Base-by-base conservation (phyloP, 2,797 vertebrate species). In the Gastrophryne carolinensis region DNA sequence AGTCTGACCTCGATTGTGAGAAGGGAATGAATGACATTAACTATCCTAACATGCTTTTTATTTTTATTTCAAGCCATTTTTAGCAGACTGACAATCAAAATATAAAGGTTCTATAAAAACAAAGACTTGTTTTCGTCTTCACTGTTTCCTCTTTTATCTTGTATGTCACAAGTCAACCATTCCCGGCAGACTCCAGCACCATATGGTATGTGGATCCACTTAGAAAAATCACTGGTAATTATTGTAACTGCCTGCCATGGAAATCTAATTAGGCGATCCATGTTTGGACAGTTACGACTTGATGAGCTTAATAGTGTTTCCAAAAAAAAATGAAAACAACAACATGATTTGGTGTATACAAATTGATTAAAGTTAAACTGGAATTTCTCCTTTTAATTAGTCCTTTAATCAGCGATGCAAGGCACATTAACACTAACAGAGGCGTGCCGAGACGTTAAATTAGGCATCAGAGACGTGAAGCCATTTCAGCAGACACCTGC, bases 401-500 rank as follows among this genome's bases (percentile, higher is more conserved):
- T 50, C 68, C 75, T 78, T 78, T 72, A 78, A 72, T 78, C 68
- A 78, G 26, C 4, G 12, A 72, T 57, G 68, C 68, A 72, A 60
- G 61, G 68, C 24, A 29, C 32, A 72, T 72, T 78, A 66, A 65
- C 41, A 24, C 61, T 54, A 66, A 60, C 62, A 72, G 68, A 78
- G 75, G 75, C 53, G 68, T 66, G 61, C 30, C 61, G 26, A 78
- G 52, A 64, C 70, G 68, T 66, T 78, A 78, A 78, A 78, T 78
- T 78, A 78, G 41, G 75, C 75, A 66, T 72, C 52, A 57, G 64
- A 77, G 30, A 58, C 53, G 44, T 65, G 13, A 50, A 77, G 58
- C 52, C 23, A 24, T 72, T 72, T 49, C 27, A 53, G 84, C 86
- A 89, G 86, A 89, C 87, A 86, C 79, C 87, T 85, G 85, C 87